Percentiles rank a stretch among this genome's conserved stretches.
Conservation (phyloP, 92 coral and sea anemone genomes). For the Parazoanthus swiftii region DNA sequence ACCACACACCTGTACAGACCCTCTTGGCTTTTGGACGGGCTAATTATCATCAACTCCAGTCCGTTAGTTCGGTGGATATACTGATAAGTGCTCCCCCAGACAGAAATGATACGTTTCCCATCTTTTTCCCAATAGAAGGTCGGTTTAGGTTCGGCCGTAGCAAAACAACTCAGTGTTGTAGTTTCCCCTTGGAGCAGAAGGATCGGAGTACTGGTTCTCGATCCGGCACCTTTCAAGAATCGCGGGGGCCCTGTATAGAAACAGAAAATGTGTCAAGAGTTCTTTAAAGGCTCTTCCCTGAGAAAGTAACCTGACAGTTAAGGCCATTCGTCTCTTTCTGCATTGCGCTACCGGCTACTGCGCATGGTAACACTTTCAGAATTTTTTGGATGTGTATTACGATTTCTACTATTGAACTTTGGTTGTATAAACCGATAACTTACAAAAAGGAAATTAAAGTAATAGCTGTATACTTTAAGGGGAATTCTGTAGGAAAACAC, state of each 20-base stretch:
- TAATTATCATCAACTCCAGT: slow-evolving; percentile 5
- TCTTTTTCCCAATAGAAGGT: slow-evolving; percentile 27
- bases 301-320: too few relatives aligned
- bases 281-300: neutral
- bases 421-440: too few relatives aligned
- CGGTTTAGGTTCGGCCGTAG: slow-evolving; percentile 30
- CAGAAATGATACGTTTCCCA: neutral
- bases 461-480: too few relatives aligned
- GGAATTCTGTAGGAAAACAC: too few relatives aligned
- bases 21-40: slow-evolving; percentile 1
- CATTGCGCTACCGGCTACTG: too few relatives aligned
- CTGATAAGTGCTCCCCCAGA: slow-evolving; percentile 11
- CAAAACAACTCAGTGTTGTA: slow-evolving; percentile 24
- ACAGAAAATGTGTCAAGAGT: neutral
- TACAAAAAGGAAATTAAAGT: too few relatives aligned
- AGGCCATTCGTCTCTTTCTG: too few relatives aligned
- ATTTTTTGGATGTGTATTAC: too few relatives aligned
- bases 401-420: too few relatives aligned
- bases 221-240: slow-evolving; percentile 8
- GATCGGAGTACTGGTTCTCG: slow-evolving; percentile 21
- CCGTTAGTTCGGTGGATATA: slow-evolving; percentile 15
- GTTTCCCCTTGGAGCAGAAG: slow-evolving; percentile 19
- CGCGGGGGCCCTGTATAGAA: slow-evolving; percentile 1
- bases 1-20: slow-evolving; percentile 26
- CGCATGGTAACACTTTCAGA: too few relatives aligned